Conservation (phyloP, 2,797 vertebrate species). For the Orientallactaga sibirica region DNA sequence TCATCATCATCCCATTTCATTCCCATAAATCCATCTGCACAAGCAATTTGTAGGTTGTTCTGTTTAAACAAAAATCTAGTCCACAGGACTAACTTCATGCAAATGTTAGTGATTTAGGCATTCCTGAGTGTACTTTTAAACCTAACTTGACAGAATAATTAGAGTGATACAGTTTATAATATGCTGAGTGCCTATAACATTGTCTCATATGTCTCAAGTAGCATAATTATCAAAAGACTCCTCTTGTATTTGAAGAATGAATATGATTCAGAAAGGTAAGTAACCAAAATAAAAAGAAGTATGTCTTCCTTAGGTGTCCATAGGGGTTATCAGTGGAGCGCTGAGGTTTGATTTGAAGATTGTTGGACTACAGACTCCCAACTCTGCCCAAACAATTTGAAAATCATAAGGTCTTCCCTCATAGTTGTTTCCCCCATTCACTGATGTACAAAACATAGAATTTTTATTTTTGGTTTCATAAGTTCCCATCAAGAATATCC, state of each 20-base stretch:
- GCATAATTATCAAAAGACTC: constrained; percentile 28
- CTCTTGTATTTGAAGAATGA: constrained; percentile 27
- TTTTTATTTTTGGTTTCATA: neutral
- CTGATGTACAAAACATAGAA: constrained; percentile 2
- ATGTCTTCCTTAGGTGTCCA: neutral
- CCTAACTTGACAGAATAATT: constrained; percentile 11
- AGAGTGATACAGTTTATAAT: neutral
- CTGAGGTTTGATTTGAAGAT: neutral
- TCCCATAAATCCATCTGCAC: constrained; percentile 1
- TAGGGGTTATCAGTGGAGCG: neutral
- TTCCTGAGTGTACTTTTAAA: neutral
- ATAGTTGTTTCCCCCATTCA: neutral
- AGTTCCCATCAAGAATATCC: neutral
- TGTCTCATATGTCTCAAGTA: constrained; percentile 15
- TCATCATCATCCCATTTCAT: constrained; percentile 14
- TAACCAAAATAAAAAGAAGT: neutral
- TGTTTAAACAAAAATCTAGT: constrained; percentile 44
- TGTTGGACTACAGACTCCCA: neutral
- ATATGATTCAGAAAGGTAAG: constrained; percentile 6
- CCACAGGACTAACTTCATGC: neutral
- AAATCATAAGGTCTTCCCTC: neutral
- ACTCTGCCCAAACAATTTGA: neutral
- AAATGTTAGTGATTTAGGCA: constrained; percentile 5
- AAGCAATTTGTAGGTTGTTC: neutral
- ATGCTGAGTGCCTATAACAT: neutral